Percentiles rank a stretch among this genome's conserved stretches.
These are phyloP conservation scores for Kradibia gibbosae DNA, from an alignment of 1,140 invertebrate genomes.

Conservation along the genomic window DNA sequence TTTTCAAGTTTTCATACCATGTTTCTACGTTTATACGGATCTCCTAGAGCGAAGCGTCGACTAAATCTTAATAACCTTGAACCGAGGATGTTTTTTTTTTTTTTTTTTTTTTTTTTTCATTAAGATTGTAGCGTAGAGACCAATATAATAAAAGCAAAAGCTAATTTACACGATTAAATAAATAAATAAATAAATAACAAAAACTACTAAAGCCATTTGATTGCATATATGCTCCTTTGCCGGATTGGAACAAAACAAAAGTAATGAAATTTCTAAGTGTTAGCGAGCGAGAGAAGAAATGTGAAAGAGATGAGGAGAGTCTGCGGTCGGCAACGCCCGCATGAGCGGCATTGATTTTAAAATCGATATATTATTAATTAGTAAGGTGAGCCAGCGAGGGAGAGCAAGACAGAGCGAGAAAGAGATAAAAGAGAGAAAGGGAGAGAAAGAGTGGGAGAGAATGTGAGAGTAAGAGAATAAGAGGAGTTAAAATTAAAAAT, in stretches of 20 bases:
- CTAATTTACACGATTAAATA: slow-evolving; percentile 39
- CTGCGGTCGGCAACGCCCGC: slow-evolving; percentile 56
- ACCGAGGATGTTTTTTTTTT: slow-evolving; percentile 50
- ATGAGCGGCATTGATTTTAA: slow-evolving; percentile 66
- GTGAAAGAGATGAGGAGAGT: slow-evolving; percentile 43
- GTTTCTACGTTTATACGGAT: slow-evolving; percentile 71
- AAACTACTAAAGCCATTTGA: slow-evolving; percentile 29
- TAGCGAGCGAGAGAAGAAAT: slow-evolving; percentile 52
- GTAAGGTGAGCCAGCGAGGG: slow-evolving; percentile 44
- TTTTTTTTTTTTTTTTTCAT: too few species aligned
- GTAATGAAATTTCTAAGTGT: slow-evolving; percentile 60
- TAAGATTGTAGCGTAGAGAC: slow-evolving; percentile 67
- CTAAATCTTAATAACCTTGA: slow-evolving; percentile 53
- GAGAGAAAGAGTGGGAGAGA: slow-evolving; percentile 17
- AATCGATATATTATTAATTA: slow-evolving; percentile 64
- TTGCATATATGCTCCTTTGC: slow-evolving; percentile 55
- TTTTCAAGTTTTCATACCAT: slow-evolving; percentile 67
- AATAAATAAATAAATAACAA: slow-evolving; percentile 30
- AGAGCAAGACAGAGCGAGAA: slow-evolving; percentile 24
- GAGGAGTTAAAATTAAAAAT: slow-evolving; percentile 65
- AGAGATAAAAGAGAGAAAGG: slow-evolving; percentile 32
- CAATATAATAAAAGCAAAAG: slow-evolving; percentile 55
- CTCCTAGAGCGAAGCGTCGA: slow-evolving; percentile 56
- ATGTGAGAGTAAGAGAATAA: slow-evolving; percentile 47
- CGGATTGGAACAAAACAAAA: slow-evolving; percentile 53